Base-by-base conservation (phyloP, 2,888 invertebrate genomes). In the Ornithoptera priamus region DNA sequence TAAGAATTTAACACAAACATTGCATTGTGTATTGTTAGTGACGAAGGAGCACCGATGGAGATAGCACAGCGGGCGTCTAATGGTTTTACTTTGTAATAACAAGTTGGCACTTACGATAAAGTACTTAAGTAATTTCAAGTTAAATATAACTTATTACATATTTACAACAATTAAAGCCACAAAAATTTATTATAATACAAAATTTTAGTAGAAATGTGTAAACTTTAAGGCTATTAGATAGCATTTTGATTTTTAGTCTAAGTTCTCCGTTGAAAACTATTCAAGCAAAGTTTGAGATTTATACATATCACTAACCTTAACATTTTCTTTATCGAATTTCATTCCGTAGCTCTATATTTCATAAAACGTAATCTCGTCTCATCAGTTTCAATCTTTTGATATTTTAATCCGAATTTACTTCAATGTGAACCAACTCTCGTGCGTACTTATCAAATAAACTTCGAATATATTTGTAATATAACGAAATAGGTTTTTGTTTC, bases 31-130 rank as follows among this genome's bases (percentile, higher is more conserved):
- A 7, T 7, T 53, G 42, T 57, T 62, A 57, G 67, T 58, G 36
- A 18, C 18, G 36, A 63, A 36, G 50, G 63, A 59, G 59, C 50
- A 30, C 58, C 53, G 46, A n/a, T 20, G 36, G 60, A 68, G 68
- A 68, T 42, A 68, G n/a, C 62, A 18, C 64, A 68, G 56, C 64
- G 10, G 64, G 64, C 36, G 68, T 17, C 60, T 64, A 64, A 68
- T 68, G 68, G 53, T 18, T 60, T 63, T 58, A 63, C 63, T 63
- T 63, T 50, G 68, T 63, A 58, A 22, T 58, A 58, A 24, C 15
- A 20, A 58, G 57, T 56, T 56, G 53, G 18, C 18, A 53, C n/a
- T 53, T 53, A 53, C 53, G 18, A 18, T 18, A 53, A 53, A 53
- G 53, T 53, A 53, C n/a, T 2, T 8, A 53, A 53, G 53, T 53